Percentiles rank a stretch among this genome's conserved stretches.
phyloP scores from a whole-genome alignment of 2,113 vertebrate genomes.

The Struthio camelus region DNA sequence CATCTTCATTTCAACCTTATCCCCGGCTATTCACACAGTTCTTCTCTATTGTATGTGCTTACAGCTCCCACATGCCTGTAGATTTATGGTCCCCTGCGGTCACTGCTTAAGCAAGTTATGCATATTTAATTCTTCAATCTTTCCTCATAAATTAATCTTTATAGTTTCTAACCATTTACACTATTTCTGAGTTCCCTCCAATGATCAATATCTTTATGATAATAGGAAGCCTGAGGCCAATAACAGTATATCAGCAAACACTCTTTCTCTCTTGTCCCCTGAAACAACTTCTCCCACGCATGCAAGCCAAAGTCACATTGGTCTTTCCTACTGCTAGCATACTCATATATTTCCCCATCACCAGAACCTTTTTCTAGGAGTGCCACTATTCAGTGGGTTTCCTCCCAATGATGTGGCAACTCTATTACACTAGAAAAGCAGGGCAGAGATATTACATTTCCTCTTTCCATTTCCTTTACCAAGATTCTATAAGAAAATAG shows the following conservation, averaged over 20 bases:
- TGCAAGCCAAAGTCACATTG: not conserved
- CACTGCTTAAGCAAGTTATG: not conserved
- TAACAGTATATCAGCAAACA: fast-evolving
- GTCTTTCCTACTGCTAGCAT: not conserved
- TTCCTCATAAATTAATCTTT: not conserved
- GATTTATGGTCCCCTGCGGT: not conserved
- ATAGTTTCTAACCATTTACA: not conserved
- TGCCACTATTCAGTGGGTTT: not conserved
- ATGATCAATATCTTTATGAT: not conserved
- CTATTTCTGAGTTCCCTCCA: not conserved
- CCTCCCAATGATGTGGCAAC: not conserved
- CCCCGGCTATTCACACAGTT: not conserved
- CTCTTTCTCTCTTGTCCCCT: not conserved
- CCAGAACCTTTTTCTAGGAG: not conserved
- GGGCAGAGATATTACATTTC: fast-evolving
- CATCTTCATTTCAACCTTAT: not conserved
- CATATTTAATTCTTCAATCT: constrained; percentile 9
- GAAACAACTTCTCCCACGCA: not conserved
- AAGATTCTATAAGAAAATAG: not conserved
- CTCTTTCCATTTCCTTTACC: not conserved
- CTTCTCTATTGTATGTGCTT: not conserved
- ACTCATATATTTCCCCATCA: not conserved
- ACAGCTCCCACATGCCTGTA: not conserved
- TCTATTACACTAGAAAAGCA: not conserved
- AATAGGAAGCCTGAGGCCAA: not conserved